phyloP scores from a whole-genome alignment of 2,113 vertebrate genomes.

The Gymnorhina tibicen region DNA sequence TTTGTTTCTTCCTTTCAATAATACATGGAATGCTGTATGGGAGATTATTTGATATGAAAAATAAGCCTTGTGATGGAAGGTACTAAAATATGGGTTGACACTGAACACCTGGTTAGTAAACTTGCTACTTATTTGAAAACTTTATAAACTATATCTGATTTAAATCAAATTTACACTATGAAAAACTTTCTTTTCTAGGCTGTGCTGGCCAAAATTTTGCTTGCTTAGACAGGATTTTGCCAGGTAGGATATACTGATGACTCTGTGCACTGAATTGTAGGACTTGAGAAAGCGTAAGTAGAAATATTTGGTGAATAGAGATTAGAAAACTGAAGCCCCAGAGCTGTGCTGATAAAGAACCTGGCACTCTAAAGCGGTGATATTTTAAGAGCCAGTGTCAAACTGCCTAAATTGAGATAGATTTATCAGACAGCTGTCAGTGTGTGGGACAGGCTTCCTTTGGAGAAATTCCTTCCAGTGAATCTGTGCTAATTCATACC shows the following conservation, averaged over 20 bases:
- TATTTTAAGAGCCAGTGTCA: neutral
- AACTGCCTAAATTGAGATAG: neutral
- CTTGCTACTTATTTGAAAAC: neutral
- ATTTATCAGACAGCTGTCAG: neutral
- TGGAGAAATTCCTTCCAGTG: neutral
- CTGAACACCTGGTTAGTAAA: neutral
- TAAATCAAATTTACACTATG: neutral
- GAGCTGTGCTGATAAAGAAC: constrained; percentile 5
- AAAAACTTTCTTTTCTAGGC: neutral
- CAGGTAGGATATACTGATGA: neutral
- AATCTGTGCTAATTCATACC: neutral
- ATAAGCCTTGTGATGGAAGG: neutral
- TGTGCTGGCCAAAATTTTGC: neutral
- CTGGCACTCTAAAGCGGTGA: neutral
- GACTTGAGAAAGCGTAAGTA: neutral
- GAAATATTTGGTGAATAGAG: neutral
- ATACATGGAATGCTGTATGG: neutral
- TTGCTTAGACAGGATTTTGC: neutral
- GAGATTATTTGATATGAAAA: neutral
- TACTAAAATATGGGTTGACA: neutral
- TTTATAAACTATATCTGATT: neutral
- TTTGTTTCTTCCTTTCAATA: neutral
- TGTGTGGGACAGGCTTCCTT: neutral
- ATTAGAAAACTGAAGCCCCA: neutral
- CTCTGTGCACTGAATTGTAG: neutral